Conservation (phyloP, 2,113 vertebrate genomes). For the Heterotilapia buettikoferi region DNA sequence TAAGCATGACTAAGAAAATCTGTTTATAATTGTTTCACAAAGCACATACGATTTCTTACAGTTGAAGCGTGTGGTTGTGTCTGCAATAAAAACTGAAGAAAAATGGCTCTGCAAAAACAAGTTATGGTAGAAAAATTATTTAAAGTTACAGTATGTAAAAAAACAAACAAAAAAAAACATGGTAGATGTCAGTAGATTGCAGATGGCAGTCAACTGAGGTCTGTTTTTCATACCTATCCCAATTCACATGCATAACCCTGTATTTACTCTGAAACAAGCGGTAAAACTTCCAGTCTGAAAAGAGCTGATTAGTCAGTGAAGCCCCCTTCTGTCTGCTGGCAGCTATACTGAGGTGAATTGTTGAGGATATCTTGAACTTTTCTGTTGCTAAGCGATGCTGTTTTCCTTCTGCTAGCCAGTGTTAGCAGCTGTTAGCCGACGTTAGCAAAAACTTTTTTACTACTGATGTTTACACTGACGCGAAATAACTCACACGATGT, state of each 20-base stretch:
- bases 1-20: not conserved
- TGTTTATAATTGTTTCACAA: not conserved
- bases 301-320: not conserved
- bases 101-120: not conserved
- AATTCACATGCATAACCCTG: not conserved
- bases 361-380: not conserved
- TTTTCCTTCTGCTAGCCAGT: not conserved
- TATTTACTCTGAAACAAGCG: not conserved
- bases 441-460: not conserved
- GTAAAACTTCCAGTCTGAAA: not conserved
- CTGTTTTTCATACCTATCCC: not conserved
- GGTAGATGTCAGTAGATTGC: not conserved
- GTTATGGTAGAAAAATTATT: not conserved
- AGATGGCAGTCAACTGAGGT: not conserved
- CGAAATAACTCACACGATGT: accelerated
- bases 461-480: not conserved
- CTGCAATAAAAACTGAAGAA: not conserved
- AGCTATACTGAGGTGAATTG: not conserved
- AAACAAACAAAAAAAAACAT: not conserved
- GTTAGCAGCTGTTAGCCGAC: not conserved
- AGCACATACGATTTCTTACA: not conserved
- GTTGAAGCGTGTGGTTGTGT: not conserved
- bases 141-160: not conserved
- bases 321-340: not conserved
- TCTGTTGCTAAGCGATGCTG: not conserved